These are phyloP conservation scores for Acropora tenuis DNA, from an alignment of 64 coral and sea anemone genomes.

Conservation along the genomic window DNA sequence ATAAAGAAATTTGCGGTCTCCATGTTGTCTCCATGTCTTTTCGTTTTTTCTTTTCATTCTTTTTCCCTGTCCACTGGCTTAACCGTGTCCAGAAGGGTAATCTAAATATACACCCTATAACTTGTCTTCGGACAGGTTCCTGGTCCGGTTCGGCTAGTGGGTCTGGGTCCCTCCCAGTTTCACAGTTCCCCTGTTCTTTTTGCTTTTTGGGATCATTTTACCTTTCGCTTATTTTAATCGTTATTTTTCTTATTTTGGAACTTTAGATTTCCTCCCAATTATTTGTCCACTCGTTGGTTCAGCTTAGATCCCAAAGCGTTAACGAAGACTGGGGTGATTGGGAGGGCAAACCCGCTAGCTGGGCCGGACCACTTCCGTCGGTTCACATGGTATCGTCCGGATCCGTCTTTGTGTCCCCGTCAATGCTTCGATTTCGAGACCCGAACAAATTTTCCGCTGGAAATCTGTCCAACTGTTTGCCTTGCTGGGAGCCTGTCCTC, in stretches of 20 bases:
- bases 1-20: too few species aligned
- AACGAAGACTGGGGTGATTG: conserved; percentile 4
- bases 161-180: conserved; percentile 5
- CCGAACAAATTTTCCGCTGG: conserved; percentile 13
- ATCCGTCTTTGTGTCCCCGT: neutral
- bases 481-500: neutral
- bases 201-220: neutral
- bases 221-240: neutral
- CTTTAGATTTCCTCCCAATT: too few species aligned
- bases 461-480: conserved; percentile 28
- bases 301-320: neutral
- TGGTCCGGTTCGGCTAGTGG: conserved; percentile 41
- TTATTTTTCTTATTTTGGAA: too few species aligned
- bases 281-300: conserved; percentile 15
- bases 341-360: neutral
- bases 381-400: too few species aligned
- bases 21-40: neutral
- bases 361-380: neutral
- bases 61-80: neutral
- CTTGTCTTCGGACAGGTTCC: conserved; percentile 40
- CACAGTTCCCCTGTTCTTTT: neutral
- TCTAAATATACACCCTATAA: conserved; percentile 46
- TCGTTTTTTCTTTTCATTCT: neutral
- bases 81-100: neutral
- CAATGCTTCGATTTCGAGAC: neutral